Evolutionary conservation across 2,113 vertebrate species (phyloP), one percentile per base, ranked within the genome.

Genomic region (Melospiza georgiana): DNA sequence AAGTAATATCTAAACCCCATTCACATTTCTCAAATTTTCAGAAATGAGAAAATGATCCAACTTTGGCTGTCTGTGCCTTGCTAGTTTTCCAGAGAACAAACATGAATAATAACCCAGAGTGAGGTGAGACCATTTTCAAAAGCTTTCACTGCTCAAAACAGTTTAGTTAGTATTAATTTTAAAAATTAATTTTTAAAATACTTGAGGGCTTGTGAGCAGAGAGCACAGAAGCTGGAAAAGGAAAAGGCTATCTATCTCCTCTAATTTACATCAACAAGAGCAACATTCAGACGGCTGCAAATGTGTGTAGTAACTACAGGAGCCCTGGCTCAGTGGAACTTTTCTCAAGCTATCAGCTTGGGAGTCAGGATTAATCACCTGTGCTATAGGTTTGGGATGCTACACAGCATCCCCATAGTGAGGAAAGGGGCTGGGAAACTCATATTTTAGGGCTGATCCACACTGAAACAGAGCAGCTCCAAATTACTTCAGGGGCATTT

Each of bases 361-460:
- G 31, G n/a, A 75, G 17, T 49, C 0, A 0, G 5, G 41, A 61
- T 66, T 73, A 63, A 83, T 76, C 41, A 69, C 18, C 43, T 41
- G 21, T 33, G 12, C 30, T 25, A 28, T 23, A 72, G 49, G 41
- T 2, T 14, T 41, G 43, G 55, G 33, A 62, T 43, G 35, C 35
- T 68, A 18, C 41, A 51, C 9, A 63, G 49, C 8, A 16, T 14
- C 19, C 19, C 33, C 3, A 17, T 68, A 75, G 55, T 1, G 2
- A 46, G 19, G 28, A 81, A 57, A 11, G 9, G 37, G 9, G 3
- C 11, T 76, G n/a, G 62, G 54, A 65, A 89, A 31, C 27, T 55
- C 0, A 0, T 16, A 22, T 24, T 10, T 78, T 67, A 33, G 33
- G 30, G 17, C 14, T 68, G 43, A 75, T 37, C 27, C 21, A 37